These are phyloP conservation scores for human (Homo sapiens) DNA, from an alignment of 2,113 vertebrate genomes.

Conservation along the genomic window GRCh38 chr3:55535001-55535500, in stretches of 20 bases:
- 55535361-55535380: too few species aligned
- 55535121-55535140: background rate
- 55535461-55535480: background rate
- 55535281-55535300: background rate
- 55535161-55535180: background rate
- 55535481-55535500: background rate
- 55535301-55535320: background rate
- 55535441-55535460: background rate
- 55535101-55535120: background rate
- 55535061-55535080: background rate
- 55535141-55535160: background rate
- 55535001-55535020: background rate
- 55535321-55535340: background rate
- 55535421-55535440: background rate
- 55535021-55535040: background rate
- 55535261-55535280: slow-evolving; percentile 9
- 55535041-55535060: background rate
- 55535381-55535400: background rate
- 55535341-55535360: background rate
- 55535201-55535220: background rate
- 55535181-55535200: background rate
- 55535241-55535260: background rate
- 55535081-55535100: accelerated
- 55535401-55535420: background rate
- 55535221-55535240: background rate